Conservation (phyloP, 2,888 invertebrate species). For the Carcina quercana region DNA sequence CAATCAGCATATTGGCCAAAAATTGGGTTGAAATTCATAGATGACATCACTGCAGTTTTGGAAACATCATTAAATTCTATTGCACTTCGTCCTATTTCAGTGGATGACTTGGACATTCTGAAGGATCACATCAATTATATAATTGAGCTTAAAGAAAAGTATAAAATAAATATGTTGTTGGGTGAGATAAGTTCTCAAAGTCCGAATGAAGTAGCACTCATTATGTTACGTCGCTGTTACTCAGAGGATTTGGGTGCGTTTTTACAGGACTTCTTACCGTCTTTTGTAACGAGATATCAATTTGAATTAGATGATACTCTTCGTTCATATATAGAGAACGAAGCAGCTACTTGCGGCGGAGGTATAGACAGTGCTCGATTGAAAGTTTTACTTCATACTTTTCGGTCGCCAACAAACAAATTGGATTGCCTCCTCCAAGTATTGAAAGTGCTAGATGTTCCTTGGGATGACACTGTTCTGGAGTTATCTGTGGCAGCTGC, state of each 20-base stretch:
- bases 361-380: slow-evolving; percentile 52
- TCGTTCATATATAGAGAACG: slow-evolving; percentile 52
- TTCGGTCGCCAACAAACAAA: slow-evolving; percentile 46
- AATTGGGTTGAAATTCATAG: slow-evolving; percentile 62
- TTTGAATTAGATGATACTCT: slow-evolving; percentile 61
- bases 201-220: slow-evolving; percentile 56
- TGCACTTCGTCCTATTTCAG: slow-evolving; percentile 51
- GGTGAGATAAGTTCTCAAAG: slow-evolving; percentile 55
- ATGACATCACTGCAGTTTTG: slow-evolving; percentile 47
- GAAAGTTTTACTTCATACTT: slow-evolving; percentile 47
- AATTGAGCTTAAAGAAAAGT: slow-evolving; percentile 58
- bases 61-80: slow-evolving; percentile 52
- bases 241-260: slow-evolving; percentile 60
- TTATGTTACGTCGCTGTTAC: slow-evolving; percentile 66
- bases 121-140: slow-evolving; percentile 55
- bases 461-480: slow-evolving; percentile 48
- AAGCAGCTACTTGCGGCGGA: slow-evolving; percentile 56
- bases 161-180: slow-evolving; percentile 60
- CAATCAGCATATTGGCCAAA: slow-evolving; percentile 67
- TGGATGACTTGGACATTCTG: slow-evolving; percentile 56
- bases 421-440: slow-evolving; percentile 58
- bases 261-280: slow-evolving; percentile 54
- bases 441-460: slow-evolving; percentile 58
- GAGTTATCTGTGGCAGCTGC: slow-evolving; percentile 48
- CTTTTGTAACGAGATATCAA: slow-evolving; percentile 48